Base-by-base conservation (phyloP, 2,888 invertebrate genomes). In the Eurytoma adleriae region DNA sequence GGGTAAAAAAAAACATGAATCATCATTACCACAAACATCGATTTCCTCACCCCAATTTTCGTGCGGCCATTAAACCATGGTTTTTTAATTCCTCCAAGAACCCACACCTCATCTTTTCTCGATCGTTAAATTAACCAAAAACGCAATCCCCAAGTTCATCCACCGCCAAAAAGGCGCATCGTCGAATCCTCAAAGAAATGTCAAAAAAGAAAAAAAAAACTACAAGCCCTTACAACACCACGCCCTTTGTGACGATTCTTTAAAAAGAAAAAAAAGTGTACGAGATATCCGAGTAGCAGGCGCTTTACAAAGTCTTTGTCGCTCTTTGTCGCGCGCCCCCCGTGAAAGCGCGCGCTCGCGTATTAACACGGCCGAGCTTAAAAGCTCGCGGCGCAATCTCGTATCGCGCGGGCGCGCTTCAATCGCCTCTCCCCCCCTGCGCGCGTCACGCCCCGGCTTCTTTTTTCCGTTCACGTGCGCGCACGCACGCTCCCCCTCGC, bases 361-460 rank as follows among this genome's bases (percentile, higher is more conserved):
- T 56, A 56, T 56, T 54, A 69, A 69, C 68, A 56, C 56, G 56
- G 56, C 56, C 64, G 64, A 64, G 64, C 64, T 64, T 18, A 20
- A 69, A 57, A 69, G 54, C 68, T 68, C 68, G 24, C 54, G 18
- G 66, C 62, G 57, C 40, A 40, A 61, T 61, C 20, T 52, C 67
- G 50, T 56, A 69, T 69, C 69, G 56, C 56, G 30, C 52, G 52
- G 14, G 16, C 52, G 52, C 54, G n/a, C 54, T 16, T 54, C 54
- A n/a, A 14, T 54, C 54, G 54, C 14, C 54, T 18, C 12, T 16
- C n/a, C 3, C 64, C 40, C n/a, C n/a, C 64, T 12, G 5, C 64
- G 30, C 12, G 27, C 27, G 27, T 18, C 64, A 12, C 7, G 10
- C 54, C 54, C n/a, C 54, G 40, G 48, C 48, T 3, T 30, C 18